A percentile compares a stretch with the other conserved stretches of the same genome.
phyloP scores from a whole-genome alignment of 2,113 vertebrate genomes.

The Agapornis roseicollis region DNA sequence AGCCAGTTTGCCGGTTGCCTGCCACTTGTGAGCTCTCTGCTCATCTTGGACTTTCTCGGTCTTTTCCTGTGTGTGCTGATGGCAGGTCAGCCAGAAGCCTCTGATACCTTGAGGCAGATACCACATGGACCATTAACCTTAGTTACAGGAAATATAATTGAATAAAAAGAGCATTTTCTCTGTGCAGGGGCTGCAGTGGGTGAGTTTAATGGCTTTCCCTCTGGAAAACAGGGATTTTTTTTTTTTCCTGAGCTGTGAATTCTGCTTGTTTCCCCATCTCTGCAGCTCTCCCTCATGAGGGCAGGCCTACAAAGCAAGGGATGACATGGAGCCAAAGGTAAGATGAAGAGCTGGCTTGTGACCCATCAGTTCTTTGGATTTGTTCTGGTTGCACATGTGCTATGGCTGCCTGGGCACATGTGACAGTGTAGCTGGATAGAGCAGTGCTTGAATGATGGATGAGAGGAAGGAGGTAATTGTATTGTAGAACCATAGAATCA shows the following conservation, averaged over 20 bases:
- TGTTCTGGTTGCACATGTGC: background rate
- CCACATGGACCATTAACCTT: background rate
- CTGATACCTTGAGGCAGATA: slow-evolving; percentile 18
- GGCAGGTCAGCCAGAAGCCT: background rate
- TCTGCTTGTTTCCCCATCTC: background rate
- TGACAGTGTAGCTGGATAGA: background rate
- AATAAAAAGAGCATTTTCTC: slow-evolving; percentile 22
- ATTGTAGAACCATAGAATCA: background rate
- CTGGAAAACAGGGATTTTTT: background rate
- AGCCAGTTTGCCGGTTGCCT: background rate
- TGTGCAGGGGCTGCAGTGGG: background rate
- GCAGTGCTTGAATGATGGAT: background rate
- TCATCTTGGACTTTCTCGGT: background rate
- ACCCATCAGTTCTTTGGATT: background rate
- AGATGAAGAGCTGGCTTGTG: background rate
- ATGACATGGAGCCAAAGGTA: background rate
- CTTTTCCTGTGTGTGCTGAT: background rate
- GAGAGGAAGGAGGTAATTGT: background rate
- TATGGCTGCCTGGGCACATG: background rate
- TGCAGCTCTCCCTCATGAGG: background rate
- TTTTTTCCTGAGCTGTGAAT: background rate
- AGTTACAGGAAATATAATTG: slow-evolving; percentile 28
- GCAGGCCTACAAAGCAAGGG: background rate
- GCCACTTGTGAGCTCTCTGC: background rate
- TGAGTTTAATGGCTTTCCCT: background rate